A percentile compares a stretch with the other conserved stretches of the same genome.
These are phyloP conservation scores for Otis tarda DNA, from an alignment of 2,113 vertebrate genomes.

Conservation along the genomic window DNA sequence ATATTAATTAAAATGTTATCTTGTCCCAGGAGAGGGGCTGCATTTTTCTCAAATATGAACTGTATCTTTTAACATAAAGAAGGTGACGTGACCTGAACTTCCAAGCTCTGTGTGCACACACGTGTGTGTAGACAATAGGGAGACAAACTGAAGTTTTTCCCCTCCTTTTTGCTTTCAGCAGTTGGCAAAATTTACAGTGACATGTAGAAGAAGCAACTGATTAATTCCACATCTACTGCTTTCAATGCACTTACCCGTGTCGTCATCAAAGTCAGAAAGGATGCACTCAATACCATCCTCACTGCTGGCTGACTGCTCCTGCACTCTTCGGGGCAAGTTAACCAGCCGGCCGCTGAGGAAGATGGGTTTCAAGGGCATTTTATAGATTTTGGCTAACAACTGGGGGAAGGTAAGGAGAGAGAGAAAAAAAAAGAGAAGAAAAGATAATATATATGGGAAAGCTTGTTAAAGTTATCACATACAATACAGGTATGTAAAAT, in stretches of 20 bases:
- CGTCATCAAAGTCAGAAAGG: constrained; percentile 93
- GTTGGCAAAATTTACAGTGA: neutral
- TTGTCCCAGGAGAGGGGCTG: neutral
- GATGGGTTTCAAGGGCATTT: constrained; percentile 94
- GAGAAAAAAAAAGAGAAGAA: neutral
- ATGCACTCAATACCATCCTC: constrained; percentile 91
- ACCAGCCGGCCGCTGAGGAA: constrained; percentile 88
- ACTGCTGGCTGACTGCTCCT: constrained; percentile 87
- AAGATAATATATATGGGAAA: neutral
- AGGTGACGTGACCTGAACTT: neutral
- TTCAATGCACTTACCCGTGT: constrained; percentile 81
- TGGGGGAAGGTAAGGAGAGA: neutral
- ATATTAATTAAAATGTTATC: neutral
- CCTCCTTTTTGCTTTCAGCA: neutral
- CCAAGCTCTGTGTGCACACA: rapidly evolving
- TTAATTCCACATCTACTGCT: neutral
- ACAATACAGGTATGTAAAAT: neutral
- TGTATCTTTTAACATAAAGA: neutral
- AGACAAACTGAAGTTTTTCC: neutral
- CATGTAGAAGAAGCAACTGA: neutral
- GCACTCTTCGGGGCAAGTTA: constrained; percentile 83
- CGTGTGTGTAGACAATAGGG: neutral
- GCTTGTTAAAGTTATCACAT: neutral
- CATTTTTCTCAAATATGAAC: neutral
- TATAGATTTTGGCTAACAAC: constrained; percentile 96